phyloP scores from a whole-genome alignment of 2,888 invertebrate genomes.

The Dimorphilus gyrociliatus region DNA sequence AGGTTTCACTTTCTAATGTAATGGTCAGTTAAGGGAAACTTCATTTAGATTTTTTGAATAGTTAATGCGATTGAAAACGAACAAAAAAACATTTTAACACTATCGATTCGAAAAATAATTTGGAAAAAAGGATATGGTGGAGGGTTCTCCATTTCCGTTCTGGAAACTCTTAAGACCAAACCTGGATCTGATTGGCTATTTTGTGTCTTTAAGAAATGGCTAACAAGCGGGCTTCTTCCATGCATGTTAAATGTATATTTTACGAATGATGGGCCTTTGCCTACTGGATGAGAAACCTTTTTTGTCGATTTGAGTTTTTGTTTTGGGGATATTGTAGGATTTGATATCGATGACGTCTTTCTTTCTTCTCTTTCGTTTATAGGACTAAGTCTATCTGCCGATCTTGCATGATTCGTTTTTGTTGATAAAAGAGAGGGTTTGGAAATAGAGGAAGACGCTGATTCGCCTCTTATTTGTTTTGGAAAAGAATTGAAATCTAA shows the following conservation, averaged over 20 bases:
- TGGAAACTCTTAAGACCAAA: slow-evolving; percentile 16
- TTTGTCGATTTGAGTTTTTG: slow-evolving; percentile 12
- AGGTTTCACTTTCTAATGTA: no score
- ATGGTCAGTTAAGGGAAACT: no score
- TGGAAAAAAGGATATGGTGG: slow-evolving; percentile 33
- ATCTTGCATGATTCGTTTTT: no score
- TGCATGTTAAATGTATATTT: slow-evolving; percentile 21
- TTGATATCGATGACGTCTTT: neutral
- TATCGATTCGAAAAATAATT: no score
- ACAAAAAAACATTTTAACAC: no score
- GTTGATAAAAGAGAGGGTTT: no score
- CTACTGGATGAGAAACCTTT: slow-evolving; percentile 32
- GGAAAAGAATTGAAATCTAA: no score
- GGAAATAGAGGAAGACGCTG: no score
- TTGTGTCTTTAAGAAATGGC: slow-evolving; percentile 24
- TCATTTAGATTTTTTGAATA: no score
- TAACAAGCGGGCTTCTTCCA: slow-evolving; percentile 31
- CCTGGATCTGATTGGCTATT: slow-evolving; percentile 21
- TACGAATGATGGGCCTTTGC: slow-evolving; percentile 23
- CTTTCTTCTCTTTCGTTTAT: slow-evolving; percentile 1
- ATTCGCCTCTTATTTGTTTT: no score
- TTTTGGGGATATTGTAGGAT: neutral
- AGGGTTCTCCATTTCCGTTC: slow-evolving; percentile 26
- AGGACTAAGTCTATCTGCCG: no score
- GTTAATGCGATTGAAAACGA: no score